phyloP scores from a whole-genome alignment of 1,140 invertebrate genomes.

The Tenebrio molitor region DNA sequence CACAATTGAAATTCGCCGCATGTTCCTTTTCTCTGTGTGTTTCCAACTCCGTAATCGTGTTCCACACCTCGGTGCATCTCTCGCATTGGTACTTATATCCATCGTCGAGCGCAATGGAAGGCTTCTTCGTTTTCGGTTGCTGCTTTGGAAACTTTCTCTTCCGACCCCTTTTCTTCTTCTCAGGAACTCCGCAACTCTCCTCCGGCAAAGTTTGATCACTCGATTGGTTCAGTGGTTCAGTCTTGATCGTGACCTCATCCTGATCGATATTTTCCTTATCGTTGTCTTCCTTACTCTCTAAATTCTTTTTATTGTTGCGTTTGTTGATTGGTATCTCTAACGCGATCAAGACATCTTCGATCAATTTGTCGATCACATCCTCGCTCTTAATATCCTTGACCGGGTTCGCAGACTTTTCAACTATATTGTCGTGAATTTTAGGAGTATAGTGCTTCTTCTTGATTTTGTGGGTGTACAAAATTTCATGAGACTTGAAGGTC shows the following conservation, averaged over 20 bases:
- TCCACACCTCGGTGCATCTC: constrained; percentile 61
- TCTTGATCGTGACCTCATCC: constrained; percentile 17
- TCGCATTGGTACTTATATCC: constrained; percentile 65
- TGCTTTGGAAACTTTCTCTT: constrained; percentile 58
- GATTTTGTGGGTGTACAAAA: constrained; percentile 65
- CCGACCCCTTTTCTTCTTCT: constrained; percentile 61
- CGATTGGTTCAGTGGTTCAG: constrained; percentile 22
- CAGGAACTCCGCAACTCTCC: constrained; percentile 28
- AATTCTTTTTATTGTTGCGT: constrained; percentile 43
- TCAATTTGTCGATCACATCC: constrained; percentile 60
- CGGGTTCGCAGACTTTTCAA: constrained; percentile 1
- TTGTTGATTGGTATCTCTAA: constrained; percentile 55
- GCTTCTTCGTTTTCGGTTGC: constrained; percentile 46
- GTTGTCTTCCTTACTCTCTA: background rate
- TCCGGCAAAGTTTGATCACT: background rate
- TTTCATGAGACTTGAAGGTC: constrained; percentile 65
- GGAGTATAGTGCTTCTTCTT: constrained; percentile 65
- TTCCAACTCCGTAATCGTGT: constrained; percentile 60
- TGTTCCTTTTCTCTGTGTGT: constrained; percentile 63
- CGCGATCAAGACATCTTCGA: constrained; percentile 61
- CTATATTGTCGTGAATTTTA: constrained; percentile 54
- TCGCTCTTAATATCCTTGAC: constrained; percentile 53
- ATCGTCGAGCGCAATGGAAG: constrained; percentile 49
- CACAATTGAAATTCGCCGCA: constrained; percentile 68
- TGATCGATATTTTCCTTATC: constrained; percentile 40